These are phyloP conservation scores for Triops longicaudatus DNA, from an alignment of 1,140 invertebrate genomes.

Conservation along the genomic window DNA sequence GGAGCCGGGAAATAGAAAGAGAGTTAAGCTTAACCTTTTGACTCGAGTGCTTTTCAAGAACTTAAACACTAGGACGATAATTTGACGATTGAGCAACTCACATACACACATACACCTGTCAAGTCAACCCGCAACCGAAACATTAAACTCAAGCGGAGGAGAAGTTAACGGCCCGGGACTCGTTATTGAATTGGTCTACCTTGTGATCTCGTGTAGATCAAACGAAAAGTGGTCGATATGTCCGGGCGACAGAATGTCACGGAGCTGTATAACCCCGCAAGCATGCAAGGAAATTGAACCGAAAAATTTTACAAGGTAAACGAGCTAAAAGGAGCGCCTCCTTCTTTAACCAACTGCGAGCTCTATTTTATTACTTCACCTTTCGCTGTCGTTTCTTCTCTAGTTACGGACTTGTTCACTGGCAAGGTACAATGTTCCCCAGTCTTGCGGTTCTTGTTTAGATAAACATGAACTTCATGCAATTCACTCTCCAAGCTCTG, in stretches of 20 bases:
- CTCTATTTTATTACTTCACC: not conserved
- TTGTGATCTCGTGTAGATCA: constrained; percentile 11
- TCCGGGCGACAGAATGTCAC: not conserved
- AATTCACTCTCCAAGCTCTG: not conserved
- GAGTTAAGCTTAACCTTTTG: not conserved
- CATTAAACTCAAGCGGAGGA: not conserved
- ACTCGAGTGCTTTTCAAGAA: not conserved
- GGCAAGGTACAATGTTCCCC: not conserved
- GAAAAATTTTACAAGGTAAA: not conserved
- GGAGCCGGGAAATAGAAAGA: not conserved
- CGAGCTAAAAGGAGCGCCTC: not conserved
- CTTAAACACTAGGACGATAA: not conserved
- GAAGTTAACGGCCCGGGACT: not conserved
- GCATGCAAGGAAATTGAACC: not conserved
- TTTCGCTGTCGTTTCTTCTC: not conserved
- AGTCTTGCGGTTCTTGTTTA: not conserved
- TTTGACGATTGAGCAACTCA: too few species aligned
- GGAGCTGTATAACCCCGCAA: not conserved
- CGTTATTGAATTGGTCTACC: not conserved
- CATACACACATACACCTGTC: not conserved
- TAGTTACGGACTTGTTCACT: too few species aligned
- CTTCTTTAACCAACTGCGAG: not conserved
- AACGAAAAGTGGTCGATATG: constrained; percentile 12
- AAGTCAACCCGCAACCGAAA: not conserved
- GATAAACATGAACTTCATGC: not conserved